Percentiles rank a stretch among this genome's conserved stretches.
phyloP scores from a whole-genome alignment of 2,113 vertebrate species.

The Craseonycteris thonglongyai region DNA sequence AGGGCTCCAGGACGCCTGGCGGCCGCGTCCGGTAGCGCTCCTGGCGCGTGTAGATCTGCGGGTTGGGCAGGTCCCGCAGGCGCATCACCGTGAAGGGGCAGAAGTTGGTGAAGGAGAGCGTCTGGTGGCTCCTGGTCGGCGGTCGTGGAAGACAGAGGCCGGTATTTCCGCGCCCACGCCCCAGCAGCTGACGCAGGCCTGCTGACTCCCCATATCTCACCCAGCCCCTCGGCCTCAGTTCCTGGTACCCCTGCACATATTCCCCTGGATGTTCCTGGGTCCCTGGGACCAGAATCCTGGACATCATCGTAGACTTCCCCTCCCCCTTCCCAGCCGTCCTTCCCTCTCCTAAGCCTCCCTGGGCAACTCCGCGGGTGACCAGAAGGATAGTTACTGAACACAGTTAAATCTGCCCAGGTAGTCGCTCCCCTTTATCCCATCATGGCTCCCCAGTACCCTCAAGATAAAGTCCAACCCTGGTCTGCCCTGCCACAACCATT shows the following conservation, averaged over 20 bases:
- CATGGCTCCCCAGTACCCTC: background rate
- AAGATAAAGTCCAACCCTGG: background rate
- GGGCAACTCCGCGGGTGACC: background rate
- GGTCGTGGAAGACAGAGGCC: rapidly evolving
- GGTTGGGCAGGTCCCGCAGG: constrained; percentile 5
- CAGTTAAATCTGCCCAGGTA: background rate
- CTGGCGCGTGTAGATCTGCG: constrained; percentile 59
- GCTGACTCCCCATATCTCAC: background rate
- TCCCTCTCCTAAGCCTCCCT: background rate
- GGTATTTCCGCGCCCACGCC: rapidly evolving
- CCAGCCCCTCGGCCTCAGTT: background rate
- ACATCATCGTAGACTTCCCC: background rate
- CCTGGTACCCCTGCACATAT: too few species aligned
- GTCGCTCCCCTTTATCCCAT: background rate
- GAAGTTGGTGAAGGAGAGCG: background rate
- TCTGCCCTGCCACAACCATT: background rate
- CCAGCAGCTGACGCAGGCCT: background rate
- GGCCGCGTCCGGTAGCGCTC: constrained; percentile 65
- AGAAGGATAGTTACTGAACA: background rate
- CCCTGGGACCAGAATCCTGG: background rate
- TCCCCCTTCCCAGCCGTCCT: too few species aligned
- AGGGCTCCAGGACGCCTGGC: background rate
- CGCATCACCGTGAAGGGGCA: constrained; percentile 64
- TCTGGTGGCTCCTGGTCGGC: background rate
- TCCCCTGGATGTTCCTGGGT: background rate